Base-by-base conservation (phyloP, 1,140 invertebrate genomes). In the Drosophila nigrodunni region DNA sequence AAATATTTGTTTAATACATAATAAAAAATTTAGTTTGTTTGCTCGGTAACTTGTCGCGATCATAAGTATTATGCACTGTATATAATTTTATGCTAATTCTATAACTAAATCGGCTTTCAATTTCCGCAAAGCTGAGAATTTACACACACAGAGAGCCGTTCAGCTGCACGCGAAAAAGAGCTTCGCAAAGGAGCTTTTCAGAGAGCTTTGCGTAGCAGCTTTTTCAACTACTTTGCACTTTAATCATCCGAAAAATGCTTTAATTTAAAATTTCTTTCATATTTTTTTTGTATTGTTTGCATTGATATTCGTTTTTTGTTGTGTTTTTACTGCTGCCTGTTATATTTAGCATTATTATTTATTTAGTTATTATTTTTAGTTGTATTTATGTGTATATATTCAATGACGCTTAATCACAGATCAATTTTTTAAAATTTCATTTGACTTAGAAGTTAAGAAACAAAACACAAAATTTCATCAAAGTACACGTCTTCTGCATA, bases 401-500 rank as follows among this genome's bases (percentile, higher is more conserved):
- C 85, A 88, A 88, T 88, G 85, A 88, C 85, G 85, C 85, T 85
- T 89, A 88, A 88, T 88, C 85, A 88, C 85, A 88, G 85, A 88
- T 88, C 85, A 88, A 89, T 88, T 88, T 85, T 83, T 88, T 81
- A 70, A 85, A 88, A 86, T 88, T 88, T 85, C 81, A 80, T 85
- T 88, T 88, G 85, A 88, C 85, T 88, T 88, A 88, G 85, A 88
- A 85, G 80, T 89, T 89, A 88, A 89, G 83, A 88, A 88, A 88
- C 85, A 88, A 83, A 83, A 74, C 66, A 77, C 70, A 68, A 74
- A 77, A 55, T 57, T 62, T 52, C 65, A 43, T 37, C 69, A 77
- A 66, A 73, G 54, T 60, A 37, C 54, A 67, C 60, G 55, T 59
- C 60, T 64, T 44, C 13, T 55, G 49, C 39, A 25, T 60, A 11